Evolutionary conservation across 2,113 vertebrate species (phyloP).

Genomic region (Gymnobelideus leadbeateri): DNA sequence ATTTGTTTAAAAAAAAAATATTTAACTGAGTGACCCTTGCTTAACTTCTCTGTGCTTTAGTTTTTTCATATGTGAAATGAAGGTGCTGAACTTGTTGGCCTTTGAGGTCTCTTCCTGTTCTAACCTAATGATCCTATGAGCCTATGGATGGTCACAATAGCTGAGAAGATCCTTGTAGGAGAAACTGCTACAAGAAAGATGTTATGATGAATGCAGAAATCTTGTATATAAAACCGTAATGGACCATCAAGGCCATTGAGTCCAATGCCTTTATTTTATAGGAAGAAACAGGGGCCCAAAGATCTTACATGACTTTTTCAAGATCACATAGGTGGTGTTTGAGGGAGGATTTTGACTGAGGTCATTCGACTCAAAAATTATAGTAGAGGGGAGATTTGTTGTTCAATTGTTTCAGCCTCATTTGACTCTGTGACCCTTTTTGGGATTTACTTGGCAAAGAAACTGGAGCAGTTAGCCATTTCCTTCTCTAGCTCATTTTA

Average conservation of each 20-base stretch:
- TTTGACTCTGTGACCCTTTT: neutral
- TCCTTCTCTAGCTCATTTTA: too few species aligned
- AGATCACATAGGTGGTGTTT: neutral
- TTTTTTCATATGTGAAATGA: neutral
- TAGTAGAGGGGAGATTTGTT: neutral
- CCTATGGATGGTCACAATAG: neutral
- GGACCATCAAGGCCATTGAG: neutral
- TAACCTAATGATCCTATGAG: neutral
- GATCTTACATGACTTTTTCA: neutral
- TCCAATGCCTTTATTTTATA: neutral
- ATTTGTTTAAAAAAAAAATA: too few species aligned
- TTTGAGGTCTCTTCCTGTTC: neutral
- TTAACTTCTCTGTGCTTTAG: neutral
- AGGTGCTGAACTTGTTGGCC: neutral
- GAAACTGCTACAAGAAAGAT: neutral
- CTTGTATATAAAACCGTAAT: neutral
- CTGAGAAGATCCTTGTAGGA: neutral
- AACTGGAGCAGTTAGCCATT: neutral
- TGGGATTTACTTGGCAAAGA: neutral
- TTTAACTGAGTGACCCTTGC: neutral
- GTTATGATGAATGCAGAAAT: neutral
- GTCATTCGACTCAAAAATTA: neutral
- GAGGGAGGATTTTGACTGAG: neutral
- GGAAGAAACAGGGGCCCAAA: neutral
- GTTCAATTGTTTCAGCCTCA: neutral